A percentile compares a stretch with the other conserved stretches of the same genome.
Conservation (phyloP, 1,140 invertebrate genomes). For the Orussus abietinus region DNA sequence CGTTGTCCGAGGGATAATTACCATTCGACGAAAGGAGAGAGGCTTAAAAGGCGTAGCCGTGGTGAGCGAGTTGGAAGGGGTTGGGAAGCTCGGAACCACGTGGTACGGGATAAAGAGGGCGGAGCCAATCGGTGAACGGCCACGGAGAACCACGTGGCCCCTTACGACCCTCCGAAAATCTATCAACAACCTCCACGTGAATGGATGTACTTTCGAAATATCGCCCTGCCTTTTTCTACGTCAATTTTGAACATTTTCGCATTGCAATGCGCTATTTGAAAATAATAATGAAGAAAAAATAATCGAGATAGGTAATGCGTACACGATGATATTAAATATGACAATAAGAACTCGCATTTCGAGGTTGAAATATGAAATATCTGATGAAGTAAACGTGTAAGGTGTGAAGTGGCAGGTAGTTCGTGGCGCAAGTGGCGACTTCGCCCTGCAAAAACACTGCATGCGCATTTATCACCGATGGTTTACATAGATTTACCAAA, state of each 20-base stretch:
- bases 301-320: neutral
- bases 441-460: slow-evolving; percentile 4
- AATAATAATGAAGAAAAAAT: neutral
- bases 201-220: too few species aligned
- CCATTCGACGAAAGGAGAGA: slow-evolving; percentile 1
- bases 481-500: slow-evolving; percentile 6
- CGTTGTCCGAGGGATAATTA: neutral
- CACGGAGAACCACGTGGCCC: too few species aligned
- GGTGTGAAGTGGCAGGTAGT: neutral
- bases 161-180: too few species aligned
- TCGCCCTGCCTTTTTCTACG: too few species aligned
- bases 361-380: neutral
- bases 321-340: neutral
- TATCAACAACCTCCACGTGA: too few species aligned
- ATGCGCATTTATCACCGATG: slow-evolving; percentile 10
- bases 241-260: too few species aligned
- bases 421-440: neutral
- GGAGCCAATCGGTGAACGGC: too few species aligned
- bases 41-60: neutral
- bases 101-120: too few species aligned
- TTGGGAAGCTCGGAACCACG: neutral
- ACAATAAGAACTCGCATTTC: neutral
- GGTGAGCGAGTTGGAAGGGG: neutral
- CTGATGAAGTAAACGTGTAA: neutral
- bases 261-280: neutral